Evolutionary conservation across 2,797 vertebrate genomes (phyloP).

Genomic region (Orestias chungarensis): DNA sequence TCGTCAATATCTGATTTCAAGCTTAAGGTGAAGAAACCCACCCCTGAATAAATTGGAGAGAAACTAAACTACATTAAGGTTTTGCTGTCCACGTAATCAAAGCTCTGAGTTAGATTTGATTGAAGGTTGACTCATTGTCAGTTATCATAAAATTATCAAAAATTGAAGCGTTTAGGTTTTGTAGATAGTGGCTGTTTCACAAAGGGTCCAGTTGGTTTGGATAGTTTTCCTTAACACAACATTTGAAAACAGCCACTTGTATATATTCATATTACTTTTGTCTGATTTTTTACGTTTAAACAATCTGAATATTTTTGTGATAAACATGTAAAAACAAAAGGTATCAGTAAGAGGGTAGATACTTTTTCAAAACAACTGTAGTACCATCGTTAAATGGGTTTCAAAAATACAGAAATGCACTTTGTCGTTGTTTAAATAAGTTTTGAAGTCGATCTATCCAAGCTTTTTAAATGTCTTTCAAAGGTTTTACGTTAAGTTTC

Average conservation of each 20-base stretch:
- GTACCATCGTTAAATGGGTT: not conserved
- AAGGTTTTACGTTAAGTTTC: not conserved
- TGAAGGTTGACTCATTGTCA: not conserved
- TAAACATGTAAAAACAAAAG: not conserved
- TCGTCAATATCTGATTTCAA: not conserved
- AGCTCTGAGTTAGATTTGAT: not conserved
- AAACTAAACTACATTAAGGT: not conserved
- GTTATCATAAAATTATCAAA: not conserved
- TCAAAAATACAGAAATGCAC: not conserved
- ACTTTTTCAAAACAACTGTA: not conserved
- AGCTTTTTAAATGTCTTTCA: not conserved
- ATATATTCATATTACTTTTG: not conserved
- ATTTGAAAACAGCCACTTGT: not conserved
- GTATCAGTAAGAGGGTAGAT: not conserved
- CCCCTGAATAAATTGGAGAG: not conserved
- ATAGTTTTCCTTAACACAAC: not conserved
- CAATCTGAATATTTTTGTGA: not conserved
- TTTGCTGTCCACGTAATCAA: not conserved
- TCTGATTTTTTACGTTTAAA: not conserved
- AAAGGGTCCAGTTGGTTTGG: not conserved
- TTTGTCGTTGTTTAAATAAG: not conserved
- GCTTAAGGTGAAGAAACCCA: not conserved
- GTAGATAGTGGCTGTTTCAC: not conserved
- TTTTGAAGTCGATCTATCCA: too few relatives aligned
- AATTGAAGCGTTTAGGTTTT: not conserved